Percentiles rank a stretch among this genome's conserved stretches.
Evolutionary conservation across 2,113 vertebrate genomes (phyloP).

Genomic region (Cyanoliseus patagonus): DNA sequence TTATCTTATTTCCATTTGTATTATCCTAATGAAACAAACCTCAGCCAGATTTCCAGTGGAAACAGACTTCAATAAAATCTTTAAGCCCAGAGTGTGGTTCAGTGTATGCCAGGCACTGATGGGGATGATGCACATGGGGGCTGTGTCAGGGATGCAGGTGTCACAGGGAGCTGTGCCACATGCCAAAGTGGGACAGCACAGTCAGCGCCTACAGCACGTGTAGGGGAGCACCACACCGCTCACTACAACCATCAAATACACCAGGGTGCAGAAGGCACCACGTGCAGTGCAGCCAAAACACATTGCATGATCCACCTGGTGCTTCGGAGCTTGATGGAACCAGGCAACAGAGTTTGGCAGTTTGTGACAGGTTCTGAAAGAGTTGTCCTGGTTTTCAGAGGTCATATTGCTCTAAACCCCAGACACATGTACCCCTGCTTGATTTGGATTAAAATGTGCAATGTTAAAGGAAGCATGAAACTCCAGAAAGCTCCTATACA

Average conservation of each 20-base stretch:
- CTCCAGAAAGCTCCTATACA: neutral
- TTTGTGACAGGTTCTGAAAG: neutral
- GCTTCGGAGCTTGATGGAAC: neutral
- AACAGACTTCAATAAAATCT: neutral
- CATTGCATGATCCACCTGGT: rapidly evolving
- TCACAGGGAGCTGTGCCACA: neutral
- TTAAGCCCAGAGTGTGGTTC: rapidly evolving
- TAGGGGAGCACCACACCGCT: neutral
- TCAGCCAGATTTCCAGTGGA: neutral
- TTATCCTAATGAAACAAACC: neutral
- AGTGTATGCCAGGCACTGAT: rapidly evolving
- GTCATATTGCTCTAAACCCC: neutral
- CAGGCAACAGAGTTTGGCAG: neutral
- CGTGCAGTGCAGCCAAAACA: rapidly evolving
- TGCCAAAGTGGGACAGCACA: neutral
- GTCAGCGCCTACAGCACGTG: rapidly evolving
- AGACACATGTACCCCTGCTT: neutral
- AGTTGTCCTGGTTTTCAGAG: neutral
- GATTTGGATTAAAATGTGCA: neutral
- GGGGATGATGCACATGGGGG: neutral
- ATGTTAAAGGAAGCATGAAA: neutral
- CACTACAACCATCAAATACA: neutral
- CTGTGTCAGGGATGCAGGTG: neutral
- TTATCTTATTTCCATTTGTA: neutral
- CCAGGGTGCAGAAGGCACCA: neutral